Evolutionary conservation across 2,113 vertebrate species (phyloP).

Genomic region (Scytalopus superciliaris): DNA sequence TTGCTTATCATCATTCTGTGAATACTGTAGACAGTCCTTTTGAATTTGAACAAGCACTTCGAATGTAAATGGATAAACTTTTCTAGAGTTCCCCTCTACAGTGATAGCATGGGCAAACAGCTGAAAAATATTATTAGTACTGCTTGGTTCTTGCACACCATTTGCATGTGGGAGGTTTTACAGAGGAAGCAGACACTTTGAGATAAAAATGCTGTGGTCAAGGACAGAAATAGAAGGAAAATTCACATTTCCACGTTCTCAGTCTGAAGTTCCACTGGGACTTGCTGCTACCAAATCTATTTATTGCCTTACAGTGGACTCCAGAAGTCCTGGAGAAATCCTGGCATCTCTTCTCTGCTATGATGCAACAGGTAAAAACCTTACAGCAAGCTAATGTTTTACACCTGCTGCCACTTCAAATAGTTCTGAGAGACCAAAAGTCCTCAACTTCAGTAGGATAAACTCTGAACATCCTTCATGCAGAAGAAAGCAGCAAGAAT

Average conservation of each 20-base stretch:
- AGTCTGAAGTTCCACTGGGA: background rate
- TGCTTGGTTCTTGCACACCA: accelerated
- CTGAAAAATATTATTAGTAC: background rate
- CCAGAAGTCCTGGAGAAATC: background rate
- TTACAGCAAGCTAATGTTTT: background rate
- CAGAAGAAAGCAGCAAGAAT: background rate
- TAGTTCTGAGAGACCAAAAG: background rate
- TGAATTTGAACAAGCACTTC: background rate
- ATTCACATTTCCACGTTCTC: background rate
- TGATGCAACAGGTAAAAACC: background rate
- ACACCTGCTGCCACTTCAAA: background rate
- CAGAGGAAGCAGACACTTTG: background rate
- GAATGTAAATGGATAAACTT: background rate
- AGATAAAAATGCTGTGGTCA: background rate
- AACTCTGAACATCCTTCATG: background rate
- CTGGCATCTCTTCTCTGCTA: background rate
- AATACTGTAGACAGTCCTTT: background rate
- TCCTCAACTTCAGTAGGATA: background rate
- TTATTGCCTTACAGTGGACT: background rate
- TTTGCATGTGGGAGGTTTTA: background rate
- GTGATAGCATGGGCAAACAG: background rate
- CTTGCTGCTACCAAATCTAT: background rate
- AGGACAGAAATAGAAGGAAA: background rate
- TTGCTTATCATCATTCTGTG: background rate
- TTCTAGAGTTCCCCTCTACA: background rate